Evolutionary conservation across 1,140 invertebrate genomes (phyloP).

Genomic region (Hylaeus anthracinus): DNA sequence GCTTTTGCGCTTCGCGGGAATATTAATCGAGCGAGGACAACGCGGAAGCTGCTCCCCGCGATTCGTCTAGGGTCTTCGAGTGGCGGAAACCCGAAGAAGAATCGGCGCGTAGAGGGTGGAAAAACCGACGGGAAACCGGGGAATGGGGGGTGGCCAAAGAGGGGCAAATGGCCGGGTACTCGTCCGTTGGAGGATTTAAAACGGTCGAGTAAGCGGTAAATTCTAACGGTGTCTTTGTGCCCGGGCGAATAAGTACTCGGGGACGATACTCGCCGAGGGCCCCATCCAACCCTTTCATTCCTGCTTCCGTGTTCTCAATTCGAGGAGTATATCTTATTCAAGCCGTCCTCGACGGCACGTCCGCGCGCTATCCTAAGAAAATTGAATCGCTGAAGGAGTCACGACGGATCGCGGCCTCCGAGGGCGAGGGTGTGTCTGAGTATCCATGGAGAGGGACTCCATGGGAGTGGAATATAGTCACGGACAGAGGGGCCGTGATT

Average conservation of each 20-base stretch:
- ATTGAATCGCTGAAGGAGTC: conserved; percentile 44
- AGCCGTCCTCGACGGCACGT: conserved; percentile 25
- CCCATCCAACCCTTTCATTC: conserved; percentile 19
- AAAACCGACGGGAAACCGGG: conserved; percentile 14
- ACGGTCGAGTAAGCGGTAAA: conserved; percentile 69
- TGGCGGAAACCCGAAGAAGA: background rate
- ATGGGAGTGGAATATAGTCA: conserved; percentile 33
- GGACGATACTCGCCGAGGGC: conserved; percentile 40
- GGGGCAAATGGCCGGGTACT: conserved; percentile 50
- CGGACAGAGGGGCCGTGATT: conserved; percentile 49
- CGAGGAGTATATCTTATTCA: conserved; percentile 45
- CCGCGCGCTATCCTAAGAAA: conserved; percentile 23
- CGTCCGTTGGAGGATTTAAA: conserved; percentile 68
- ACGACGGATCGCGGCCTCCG: conserved; percentile 7
- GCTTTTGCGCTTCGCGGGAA: conserved; percentile 43
- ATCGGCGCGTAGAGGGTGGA: background rate
- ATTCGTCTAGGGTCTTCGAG: conserved; percentile 2
- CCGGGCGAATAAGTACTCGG: conserved; percentile 9
- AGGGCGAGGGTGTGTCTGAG: too few species aligned
- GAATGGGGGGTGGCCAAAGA: conserved; percentile 1
- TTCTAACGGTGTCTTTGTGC: conserved; percentile 55
- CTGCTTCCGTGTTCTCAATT: conserved; percentile 1
- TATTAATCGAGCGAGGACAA: conserved; percentile 54
- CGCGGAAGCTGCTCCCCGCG: background rate
- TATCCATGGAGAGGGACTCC: background rate